Evolutionary conservation across 2,113 vertebrate species (phyloP).

Genomic region (Vombatus ursinus): DNA sequence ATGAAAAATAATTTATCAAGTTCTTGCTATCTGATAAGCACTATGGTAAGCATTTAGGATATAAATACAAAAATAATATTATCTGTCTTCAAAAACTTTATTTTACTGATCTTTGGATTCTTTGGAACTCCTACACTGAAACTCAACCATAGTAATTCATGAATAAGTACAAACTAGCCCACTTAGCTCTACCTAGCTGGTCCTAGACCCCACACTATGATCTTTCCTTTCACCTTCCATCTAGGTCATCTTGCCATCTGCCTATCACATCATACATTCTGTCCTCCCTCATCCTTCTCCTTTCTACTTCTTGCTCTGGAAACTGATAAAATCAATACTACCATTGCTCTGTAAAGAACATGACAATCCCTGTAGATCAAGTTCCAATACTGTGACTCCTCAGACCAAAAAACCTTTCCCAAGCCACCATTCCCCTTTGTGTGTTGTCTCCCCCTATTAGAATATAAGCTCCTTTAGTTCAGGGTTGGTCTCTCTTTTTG

Average conservation of each 20-base stretch:
- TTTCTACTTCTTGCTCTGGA: background rate
- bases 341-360: background rate
- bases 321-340: background rate
- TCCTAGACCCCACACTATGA: background rate
- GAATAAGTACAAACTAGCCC: background rate
- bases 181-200: background rate
- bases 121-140: background rate
- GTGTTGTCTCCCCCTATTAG: background rate
- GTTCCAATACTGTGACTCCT: background rate
- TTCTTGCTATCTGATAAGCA: background rate
- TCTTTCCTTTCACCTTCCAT: background rate
- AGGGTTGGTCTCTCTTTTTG: background rate
- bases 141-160: background rate
- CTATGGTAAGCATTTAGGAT: background rate
- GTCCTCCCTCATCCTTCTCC: background rate
- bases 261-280: background rate
- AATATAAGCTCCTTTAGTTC: background rate
- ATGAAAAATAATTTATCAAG: background rate
- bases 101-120: background rate
- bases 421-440: background rate
- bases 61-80: background rate
- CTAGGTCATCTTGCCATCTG: background rate
- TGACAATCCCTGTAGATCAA: background rate
- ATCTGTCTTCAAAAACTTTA: background rate
- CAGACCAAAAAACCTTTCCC: background rate